These are phyloP conservation scores for Hylaea fasciaria DNA, from an alignment of 2,888 invertebrate species.

Conservation along the genomic window DNA sequence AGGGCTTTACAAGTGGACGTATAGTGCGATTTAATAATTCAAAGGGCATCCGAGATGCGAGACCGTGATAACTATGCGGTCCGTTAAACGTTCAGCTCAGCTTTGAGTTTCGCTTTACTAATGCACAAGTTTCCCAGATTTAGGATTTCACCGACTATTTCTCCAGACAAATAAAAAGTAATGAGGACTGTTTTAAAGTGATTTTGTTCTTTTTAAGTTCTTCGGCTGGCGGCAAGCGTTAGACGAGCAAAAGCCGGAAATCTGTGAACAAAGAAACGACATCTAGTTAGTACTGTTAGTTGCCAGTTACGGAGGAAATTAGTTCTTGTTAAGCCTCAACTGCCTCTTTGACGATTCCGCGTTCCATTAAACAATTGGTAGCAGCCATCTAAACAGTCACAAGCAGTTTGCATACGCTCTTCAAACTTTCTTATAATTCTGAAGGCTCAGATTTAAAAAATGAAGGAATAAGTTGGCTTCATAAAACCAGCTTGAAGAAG, in stretches of 20 bases:
- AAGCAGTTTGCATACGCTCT: background rate
- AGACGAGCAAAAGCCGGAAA: slow-evolving; percentile 57
- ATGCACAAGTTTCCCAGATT: slow-evolving; percentile 38
- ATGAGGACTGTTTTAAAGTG: slow-evolving; percentile 43
- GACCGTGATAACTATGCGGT: slow-evolving; percentile 41
- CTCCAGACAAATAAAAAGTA: slow-evolving; percentile 33
- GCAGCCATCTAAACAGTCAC: background rate
- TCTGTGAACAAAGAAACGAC: slow-evolving; percentile 79
- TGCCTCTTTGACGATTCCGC: slow-evolving; percentile 14
- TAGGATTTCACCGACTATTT: slow-evolving; percentile 45
- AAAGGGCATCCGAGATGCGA: slow-evolving; percentile 45
- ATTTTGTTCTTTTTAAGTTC: slow-evolving; percentile 55
- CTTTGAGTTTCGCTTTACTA: slow-evolving; percentile 41
- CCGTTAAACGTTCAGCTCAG: slow-evolving; percentile 40
- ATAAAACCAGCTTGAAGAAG: slow-evolving; percentile 19
- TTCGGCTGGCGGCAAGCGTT: slow-evolving; percentile 57
- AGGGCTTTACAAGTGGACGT: slow-evolving; percentile 40
- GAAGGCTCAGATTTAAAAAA: slow-evolving; percentile 18
- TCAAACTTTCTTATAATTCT: background rate
- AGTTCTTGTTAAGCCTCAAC: slow-evolving; percentile 57
- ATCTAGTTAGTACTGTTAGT: slow-evolving; percentile 76
- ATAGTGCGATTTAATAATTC: slow-evolving; percentile 52
- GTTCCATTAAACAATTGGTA: background rate
- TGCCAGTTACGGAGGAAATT: slow-evolving; percentile 52
- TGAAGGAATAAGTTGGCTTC: slow-evolving; percentile 17